Base-by-base conservation (phyloP, 2,113 vertebrate species). In the Brachypodius melanocephalos region DNA sequence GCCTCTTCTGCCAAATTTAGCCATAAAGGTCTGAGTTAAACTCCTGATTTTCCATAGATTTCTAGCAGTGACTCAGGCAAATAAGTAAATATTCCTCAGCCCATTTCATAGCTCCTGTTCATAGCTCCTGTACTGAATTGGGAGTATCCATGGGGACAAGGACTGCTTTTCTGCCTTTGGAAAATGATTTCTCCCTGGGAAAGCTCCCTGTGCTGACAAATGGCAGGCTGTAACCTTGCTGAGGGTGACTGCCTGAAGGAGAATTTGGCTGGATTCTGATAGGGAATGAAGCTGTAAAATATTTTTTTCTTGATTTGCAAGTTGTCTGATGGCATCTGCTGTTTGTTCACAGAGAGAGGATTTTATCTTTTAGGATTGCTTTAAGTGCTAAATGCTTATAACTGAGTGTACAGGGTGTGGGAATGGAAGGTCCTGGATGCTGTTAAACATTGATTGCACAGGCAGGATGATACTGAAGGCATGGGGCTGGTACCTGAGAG, bases 321-420 rank as follows among this genome's bases (percentile, higher is more conserved):
- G 67, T 73, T 95, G 46, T 88, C 71, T 80, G 62, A 80, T 61
- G 45, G 82, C 88, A 79, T 93, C 72, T 90, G 74, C 85, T 91
- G 36, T 63, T 69, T 62, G 48, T 85, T 90, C 45, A 32, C 67
- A 73, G 62, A 48, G 49, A 49, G 40, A 45, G 12, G 22, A 5
- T 86, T 81, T 95, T 71, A n/a, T 85, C 10, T 67, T 84, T 58
- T 40, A 66, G 62, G 59, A 76, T 28, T 5, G 3, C 45, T 83
- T 59, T 21, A 20, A 69, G 34, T 21, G 28, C 4, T 32, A 5
- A 1, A 3, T 55, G 52, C 46, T 78, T 63, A 2, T 51, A 67
- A 43, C 20, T 55, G 65, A 40, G 46, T 21, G 7, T 45, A 11
- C 18, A 6, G 20, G 25, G 31, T 51, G 43, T 68, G 78, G 74